These are phyloP conservation scores for Gymnoscelis rufifasciata DNA, from an alignment of 2,888 invertebrate genomes.

Conservation along the genomic window DNA sequence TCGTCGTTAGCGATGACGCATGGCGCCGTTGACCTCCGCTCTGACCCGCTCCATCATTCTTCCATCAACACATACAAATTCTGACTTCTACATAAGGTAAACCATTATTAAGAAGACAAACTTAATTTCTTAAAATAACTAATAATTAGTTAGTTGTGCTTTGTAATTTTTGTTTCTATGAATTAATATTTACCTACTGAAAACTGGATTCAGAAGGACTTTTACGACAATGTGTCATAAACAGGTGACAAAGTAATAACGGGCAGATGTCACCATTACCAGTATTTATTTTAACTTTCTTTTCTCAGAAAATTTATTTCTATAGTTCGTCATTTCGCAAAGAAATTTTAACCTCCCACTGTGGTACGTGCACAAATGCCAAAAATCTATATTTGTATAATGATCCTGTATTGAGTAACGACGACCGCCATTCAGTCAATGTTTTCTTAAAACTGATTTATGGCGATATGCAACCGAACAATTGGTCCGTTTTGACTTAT, in stretches of 20 bases:
- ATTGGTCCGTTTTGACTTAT: slow-evolving; percentile 68
- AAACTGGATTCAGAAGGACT: slow-evolving; percentile 1
- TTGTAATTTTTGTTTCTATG: too few relatives aligned
- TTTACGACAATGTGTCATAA: slow-evolving; percentile 26
- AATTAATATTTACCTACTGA: too few relatives aligned
- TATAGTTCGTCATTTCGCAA: slow-evolving; percentile 53
- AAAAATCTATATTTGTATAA: slow-evolving; percentile 78
- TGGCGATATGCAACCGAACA: slow-evolving; percentile 72
- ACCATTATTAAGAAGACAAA: slow-evolving; percentile 15
- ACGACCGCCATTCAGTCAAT: slow-evolving; percentile 58
- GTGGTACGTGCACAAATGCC: slow-evolving; percentile 71
- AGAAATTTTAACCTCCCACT: slow-evolving; percentile 66
- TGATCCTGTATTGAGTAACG: slow-evolving; percentile 72
- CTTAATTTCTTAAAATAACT: too few relatives aligned
- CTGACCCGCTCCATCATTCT: slow-evolving; percentile 71
- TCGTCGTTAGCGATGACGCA: slow-evolving; percentile 78
- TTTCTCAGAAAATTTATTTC: slow-evolving; percentile 57
- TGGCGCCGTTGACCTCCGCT: slow-evolving; percentile 65
- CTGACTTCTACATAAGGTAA: slow-evolving; percentile 15
- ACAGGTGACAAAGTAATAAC: slow-evolving; percentile 52
- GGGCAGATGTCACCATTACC: slow-evolving; percentile 47
- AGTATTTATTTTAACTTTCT: slow-evolving; percentile 54
- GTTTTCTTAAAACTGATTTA: slow-evolving; percentile 72
- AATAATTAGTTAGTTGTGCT: too few relatives aligned
- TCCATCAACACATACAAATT: slow-evolving; percentile 47